phyloP scores from a whole-genome alignment of 2,888 invertebrate genomes.

The Homarus gammarus region DNA sequence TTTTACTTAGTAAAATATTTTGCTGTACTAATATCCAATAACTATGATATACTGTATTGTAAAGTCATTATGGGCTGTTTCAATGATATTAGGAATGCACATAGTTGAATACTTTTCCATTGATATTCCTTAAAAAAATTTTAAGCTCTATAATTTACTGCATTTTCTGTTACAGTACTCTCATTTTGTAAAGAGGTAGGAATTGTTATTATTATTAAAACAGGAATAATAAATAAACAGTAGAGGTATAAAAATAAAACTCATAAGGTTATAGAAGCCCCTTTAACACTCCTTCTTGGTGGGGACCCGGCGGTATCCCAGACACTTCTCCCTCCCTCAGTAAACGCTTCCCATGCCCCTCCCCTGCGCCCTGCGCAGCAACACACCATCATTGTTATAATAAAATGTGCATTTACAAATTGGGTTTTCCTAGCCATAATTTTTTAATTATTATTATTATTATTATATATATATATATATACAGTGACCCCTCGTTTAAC shows the following conservation, averaged over 20 bases:
- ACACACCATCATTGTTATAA: conserved; percentile 73
- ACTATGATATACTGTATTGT: not conserved
- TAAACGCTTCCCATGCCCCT: conserved; percentile 53
- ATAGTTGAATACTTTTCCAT: not conserved
- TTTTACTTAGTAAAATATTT: too few species aligned
- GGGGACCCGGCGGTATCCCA: conserved; percentile 24
- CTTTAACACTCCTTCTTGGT: not conserved
- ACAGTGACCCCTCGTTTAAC: too few species aligned
- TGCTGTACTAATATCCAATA: not conserved
- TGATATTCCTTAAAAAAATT: not conserved
- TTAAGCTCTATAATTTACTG: not conserved
- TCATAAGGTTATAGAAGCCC: not conserved
- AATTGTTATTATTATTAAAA: too few species aligned
- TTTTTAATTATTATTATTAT: too few species aligned
- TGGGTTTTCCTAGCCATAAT: conserved; percentile 3
- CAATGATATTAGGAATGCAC: conserved; percentile 1
- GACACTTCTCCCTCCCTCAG: conserved; percentile 40
- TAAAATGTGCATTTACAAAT: conserved; percentile 65
- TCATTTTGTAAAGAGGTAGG: too few species aligned
- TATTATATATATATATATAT: too few species aligned
- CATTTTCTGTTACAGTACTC: not conserved
- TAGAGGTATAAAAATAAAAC: not conserved
- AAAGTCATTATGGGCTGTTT: conserved; percentile 2
- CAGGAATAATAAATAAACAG: not conserved
- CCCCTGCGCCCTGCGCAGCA: conserved; percentile 59